phyloP scores from a whole-genome alignment of 1,140 invertebrate species.

The Akabosia matsudoensis region DNA sequence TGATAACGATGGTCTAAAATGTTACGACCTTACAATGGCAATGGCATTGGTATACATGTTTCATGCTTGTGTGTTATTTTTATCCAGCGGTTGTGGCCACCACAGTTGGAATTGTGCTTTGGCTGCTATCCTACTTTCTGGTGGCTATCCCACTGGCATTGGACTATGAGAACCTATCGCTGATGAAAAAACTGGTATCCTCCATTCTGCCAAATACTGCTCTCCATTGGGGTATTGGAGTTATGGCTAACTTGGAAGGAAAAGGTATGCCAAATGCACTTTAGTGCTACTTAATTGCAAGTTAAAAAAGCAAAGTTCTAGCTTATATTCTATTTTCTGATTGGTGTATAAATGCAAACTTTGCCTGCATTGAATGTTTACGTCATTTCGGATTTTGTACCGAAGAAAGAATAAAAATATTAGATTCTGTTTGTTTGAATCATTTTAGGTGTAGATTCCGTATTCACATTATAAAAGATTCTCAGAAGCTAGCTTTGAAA shows the following conservation, averaged over 20 bases:
- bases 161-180: constrained; percentile 10
- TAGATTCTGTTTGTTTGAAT: too few relatives aligned
- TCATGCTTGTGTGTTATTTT: not conserved
- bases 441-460: too few relatives aligned
- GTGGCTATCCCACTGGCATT: not conserved
- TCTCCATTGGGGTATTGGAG: constrained; percentile 5
- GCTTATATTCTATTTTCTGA: not conserved
- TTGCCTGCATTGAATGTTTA: too few relatives aligned
- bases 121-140: constrained; percentile 20
- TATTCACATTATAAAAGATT: too few relatives aligned
- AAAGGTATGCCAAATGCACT: constrained; percentile 17
- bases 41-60: not conserved
- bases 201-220: constrained; percentile 14
- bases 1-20: too few relatives aligned
- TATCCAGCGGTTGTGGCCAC: constrained; percentile 19
- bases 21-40: not conserved
- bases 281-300: too few relatives aligned
- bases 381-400: too few relatives aligned
- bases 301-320: not conserved
- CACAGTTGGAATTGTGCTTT: constrained; percentile 18
- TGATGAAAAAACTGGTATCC: constrained; percentile 10
- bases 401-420: too few relatives aligned
- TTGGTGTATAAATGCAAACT: too few relatives aligned
- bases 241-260: constrained; percentile 12
- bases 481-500: too few relatives aligned